phyloP scores from a whole-genome alignment of 1,140 invertebrate species.

The Drosophila willistoni region DNA sequence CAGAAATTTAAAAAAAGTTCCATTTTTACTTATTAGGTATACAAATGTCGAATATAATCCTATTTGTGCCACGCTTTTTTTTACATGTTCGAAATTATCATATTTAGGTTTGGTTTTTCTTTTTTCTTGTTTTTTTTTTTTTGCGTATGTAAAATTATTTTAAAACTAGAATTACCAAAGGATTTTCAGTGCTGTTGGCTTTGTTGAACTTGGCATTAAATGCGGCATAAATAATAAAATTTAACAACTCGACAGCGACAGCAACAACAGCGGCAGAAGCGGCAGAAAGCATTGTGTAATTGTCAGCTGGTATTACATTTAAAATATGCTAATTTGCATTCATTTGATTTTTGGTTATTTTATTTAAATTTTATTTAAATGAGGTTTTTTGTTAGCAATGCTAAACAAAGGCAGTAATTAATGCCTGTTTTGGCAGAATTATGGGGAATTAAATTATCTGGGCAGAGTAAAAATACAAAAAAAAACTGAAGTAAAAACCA shows the following conservation, averaged over 20 bases:
- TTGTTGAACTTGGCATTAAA: conserved; percentile 63
- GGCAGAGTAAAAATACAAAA: background rate
- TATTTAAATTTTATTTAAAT: conserved; percentile 39
- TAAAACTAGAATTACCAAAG: conserved; percentile 31
- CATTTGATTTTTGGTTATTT: conserved; percentile 56
- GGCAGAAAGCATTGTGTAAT: conserved; percentile 45
- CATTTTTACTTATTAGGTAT: background rate
- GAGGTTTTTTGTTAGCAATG: background rate
- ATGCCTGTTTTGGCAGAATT: conserved; percentile 12
- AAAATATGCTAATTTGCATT: conserved; percentile 76
- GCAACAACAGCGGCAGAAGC: background rate
- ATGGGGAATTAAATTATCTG: conserved; percentile 6
- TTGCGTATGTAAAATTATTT: conserved; percentile 12
- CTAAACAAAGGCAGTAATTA: background rate
- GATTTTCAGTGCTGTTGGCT: conserved; percentile 20
- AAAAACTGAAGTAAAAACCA: background rate
- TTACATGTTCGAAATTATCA: background rate
- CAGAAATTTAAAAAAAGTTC: too few relatives aligned
- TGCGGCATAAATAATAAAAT: conserved; percentile 73
- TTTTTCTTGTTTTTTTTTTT: background rate
- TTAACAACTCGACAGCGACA: conserved; percentile 8
- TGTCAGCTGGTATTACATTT: conserved; percentile 73
- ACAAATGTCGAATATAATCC: background rate
- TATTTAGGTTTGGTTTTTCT: conserved; percentile 7
- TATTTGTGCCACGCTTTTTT: background rate